Conservation (phyloP, 2,888 invertebrate species). For the Nipponacmea schrenckii region DNA sequence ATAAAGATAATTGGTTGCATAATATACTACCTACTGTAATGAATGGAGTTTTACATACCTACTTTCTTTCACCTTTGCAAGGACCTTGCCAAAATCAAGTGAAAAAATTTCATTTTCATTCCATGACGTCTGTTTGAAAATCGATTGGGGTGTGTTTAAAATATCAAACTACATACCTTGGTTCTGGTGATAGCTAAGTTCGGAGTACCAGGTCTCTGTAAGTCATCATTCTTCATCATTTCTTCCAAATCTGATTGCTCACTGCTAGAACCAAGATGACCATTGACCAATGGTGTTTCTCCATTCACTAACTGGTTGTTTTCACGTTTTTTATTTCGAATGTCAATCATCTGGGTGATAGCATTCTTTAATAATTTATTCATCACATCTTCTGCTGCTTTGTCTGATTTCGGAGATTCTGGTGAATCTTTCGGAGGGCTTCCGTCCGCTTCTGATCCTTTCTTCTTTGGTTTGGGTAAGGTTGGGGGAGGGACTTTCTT, state of each 20-base stretch:
- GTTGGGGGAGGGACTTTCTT: constrained; percentile 38
- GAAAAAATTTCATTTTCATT: too few species aligned
- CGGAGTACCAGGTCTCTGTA: constrained; percentile 49
- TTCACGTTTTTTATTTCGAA: constrained; percentile 35
- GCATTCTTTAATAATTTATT: constrained; percentile 58
- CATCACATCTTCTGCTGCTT: constrained; percentile 50
- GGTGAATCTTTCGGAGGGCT: constrained; percentile 8
- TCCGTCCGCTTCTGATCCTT: constrained; percentile 18
- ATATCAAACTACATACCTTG: constrained; percentile 19
- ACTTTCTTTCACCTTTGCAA: too few species aligned
- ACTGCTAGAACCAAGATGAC: constrained; percentile 19
- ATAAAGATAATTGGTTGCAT: too few species aligned
- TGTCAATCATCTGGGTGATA: constrained; percentile 56
- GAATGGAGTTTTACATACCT: too few species aligned
- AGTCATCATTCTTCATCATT: background rate
- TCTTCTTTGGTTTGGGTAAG: constrained; percentile 41
- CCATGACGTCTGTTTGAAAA: too few species aligned
- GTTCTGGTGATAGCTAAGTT: constrained; percentile 37
- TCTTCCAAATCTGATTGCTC: background rate
- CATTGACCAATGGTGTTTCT: constrained; percentile 16
- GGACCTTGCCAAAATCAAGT: background rate
- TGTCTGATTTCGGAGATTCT: constrained; percentile 27
- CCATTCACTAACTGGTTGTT: constrained; percentile 12
- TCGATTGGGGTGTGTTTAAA: too few species aligned
- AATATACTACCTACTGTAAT: too few species aligned